These are phyloP conservation scores for Venustaconcha ellipsiformis DNA, from an alignment of 1,140 invertebrate species.

Conservation along the genomic window DNA sequence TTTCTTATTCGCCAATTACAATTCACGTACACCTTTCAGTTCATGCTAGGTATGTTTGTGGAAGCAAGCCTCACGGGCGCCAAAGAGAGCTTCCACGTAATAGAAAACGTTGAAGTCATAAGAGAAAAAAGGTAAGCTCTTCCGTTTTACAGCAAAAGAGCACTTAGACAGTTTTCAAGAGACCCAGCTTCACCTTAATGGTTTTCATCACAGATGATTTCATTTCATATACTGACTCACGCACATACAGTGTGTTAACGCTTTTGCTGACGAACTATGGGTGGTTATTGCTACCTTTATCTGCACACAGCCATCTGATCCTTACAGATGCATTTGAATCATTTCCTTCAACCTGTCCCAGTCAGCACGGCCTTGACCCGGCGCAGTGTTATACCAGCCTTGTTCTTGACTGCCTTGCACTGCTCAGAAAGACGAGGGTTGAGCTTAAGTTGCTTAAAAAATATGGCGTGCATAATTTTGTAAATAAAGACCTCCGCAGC, in stretches of 20 bases:
- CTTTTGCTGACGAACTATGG: not conserved
- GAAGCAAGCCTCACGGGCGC: not conserved
- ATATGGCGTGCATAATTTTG: too few species aligned
- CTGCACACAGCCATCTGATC: conserved; percentile 1
- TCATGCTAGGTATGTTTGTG: not conserved
- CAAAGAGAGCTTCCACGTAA: not conserved
- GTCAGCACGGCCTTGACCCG: too few species aligned
- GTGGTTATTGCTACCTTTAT: conserved; percentile 16
- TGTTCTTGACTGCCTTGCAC: too few species aligned
- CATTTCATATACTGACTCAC: not conserved
- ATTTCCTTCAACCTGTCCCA: too few species aligned
- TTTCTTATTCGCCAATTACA: not conserved
- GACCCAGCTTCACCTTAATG: too few species aligned
- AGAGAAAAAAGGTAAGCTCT: not conserved
- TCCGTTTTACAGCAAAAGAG: not conserved
- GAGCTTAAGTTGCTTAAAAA: too few species aligned
- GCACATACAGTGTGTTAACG: not conserved
- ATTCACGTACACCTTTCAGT: not conserved
- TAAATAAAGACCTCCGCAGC: too few species aligned
- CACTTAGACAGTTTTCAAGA: not conserved
- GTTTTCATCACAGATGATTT: too few species aligned
- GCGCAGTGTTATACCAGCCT: too few species aligned
- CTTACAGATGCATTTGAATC: too few species aligned
- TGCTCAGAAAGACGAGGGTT: too few species aligned
- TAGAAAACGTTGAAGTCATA: not conserved